phyloP scores from a whole-genome alignment of 2,113 vertebrate species.

The Apodemus sylvaticus region DNA sequence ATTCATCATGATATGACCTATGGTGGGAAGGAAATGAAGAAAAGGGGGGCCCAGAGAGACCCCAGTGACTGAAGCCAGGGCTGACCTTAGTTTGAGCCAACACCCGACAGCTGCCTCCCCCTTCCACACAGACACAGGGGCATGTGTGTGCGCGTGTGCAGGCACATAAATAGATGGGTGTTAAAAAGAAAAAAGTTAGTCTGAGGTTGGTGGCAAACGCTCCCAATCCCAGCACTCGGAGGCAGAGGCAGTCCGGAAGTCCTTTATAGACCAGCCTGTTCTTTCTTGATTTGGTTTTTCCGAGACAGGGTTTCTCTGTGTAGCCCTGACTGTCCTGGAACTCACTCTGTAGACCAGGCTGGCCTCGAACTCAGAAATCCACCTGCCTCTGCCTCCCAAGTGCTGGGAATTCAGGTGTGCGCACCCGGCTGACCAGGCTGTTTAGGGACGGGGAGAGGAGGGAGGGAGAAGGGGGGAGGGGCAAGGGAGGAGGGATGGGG shows the following conservation, averaged over 20 bases:
- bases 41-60: not conserved
- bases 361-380: no score
- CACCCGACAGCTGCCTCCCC: no score
- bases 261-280: not conserved
- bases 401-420: no score
- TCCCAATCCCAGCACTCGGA: not conserved
- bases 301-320: no score
- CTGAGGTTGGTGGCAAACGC: not conserved
- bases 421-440: no score
- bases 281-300: no score
- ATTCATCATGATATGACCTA: not conserved
- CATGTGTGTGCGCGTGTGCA: not conserved
- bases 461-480: not conserved
- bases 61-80: not conserved
- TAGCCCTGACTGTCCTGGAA: no score
- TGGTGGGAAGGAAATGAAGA: no score
- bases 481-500: not conserved
- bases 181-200: not conserved
- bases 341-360: no score
- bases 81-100: not conserved
- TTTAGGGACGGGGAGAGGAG: no score
- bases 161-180: no score
- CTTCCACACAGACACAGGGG: not conserved
- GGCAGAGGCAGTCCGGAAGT: not conserved
- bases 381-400: no score